Conservation (phyloP, 2,797 vertebrate species). For the Chelonia mydas region DNA sequence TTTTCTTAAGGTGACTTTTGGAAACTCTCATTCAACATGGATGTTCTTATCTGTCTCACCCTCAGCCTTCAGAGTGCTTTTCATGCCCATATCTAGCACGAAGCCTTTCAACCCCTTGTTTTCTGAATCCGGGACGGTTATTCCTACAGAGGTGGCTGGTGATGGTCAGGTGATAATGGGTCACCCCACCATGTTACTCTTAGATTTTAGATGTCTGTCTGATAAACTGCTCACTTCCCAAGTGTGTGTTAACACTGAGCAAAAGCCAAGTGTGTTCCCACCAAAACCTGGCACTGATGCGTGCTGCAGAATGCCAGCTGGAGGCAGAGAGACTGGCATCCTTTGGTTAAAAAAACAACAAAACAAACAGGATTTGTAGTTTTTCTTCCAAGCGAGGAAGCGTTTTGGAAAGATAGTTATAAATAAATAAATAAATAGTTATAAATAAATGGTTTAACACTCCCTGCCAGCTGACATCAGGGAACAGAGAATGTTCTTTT, state of each 20-base stretch:
- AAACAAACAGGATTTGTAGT: conserved; percentile 71
- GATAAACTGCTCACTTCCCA: conserved; percentile 1
- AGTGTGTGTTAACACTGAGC: background rate
- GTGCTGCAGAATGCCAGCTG: conserved; percentile 37
- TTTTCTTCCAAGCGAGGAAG: conserved; percentile 64
- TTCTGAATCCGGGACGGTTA: fast-evolving
- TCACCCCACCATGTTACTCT: background rate
- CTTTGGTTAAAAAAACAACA: conserved; percentile 73
- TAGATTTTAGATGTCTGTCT: background rate
- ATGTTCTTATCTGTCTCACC: fast-evolving
- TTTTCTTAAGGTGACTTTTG: background rate
- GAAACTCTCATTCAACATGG: background rate
- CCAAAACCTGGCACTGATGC: conserved; percentile 50
- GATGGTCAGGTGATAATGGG: background rate
- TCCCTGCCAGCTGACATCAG: conserved; percentile 72
- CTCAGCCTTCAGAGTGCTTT: fast-evolving
- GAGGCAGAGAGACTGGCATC: conserved; percentile 56
- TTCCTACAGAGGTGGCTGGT: background rate
- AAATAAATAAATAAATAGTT: conserved; percentile 58
- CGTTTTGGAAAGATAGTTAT: conserved; percentile 65
- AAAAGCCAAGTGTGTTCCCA: conserved; percentile 58
- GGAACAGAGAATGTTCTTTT: conserved; percentile 61
- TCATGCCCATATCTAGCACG: background rate
- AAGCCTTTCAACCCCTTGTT: background rate
- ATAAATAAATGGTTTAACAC: conserved; percentile 68